phyloP scores from a whole-genome alignment of 2,888 invertebrate genomes.

The Tetheella fluctuosa region DNA sequence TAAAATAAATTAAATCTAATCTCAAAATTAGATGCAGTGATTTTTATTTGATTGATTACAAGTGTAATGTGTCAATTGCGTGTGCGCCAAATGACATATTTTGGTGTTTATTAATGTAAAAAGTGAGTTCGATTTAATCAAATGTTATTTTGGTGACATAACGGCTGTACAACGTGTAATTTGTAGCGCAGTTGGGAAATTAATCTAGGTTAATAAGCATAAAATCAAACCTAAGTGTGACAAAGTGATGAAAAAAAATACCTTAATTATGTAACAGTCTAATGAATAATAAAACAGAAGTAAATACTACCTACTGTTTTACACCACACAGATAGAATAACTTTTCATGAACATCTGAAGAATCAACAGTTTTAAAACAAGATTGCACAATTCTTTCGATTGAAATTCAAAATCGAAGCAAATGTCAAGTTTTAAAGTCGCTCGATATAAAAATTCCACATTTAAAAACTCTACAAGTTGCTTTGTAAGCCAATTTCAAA shows the following conservation, averaged over 20 bases:
- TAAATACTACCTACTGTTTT: too few species aligned
- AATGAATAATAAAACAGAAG: background rate
- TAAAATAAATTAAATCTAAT: constrained; percentile 14
- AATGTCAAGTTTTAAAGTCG: constrained; percentile 8
- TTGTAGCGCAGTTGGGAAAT: background rate
- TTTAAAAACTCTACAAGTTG: constrained; percentile 17
- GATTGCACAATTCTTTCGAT: too few species aligned
- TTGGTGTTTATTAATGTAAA: constrained; percentile 20
- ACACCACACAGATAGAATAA: too few species aligned
- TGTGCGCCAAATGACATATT: constrained; percentile 32
- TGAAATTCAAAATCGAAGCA: constrained; percentile 15
- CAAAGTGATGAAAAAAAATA: background rate
- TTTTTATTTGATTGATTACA: constrained; percentile 63
- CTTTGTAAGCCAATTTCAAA: constrained; percentile 21
- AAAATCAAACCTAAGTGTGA: background rate
- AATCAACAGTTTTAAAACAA: too few species aligned
- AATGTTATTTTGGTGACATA: background rate
- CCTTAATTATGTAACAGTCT: background rate
- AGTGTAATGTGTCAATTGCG: constrained; percentile 67
- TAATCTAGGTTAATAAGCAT: background rate
- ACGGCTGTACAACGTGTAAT: background rate
- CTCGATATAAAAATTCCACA: constrained; percentile 8
- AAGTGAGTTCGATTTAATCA: constrained; percentile 17
- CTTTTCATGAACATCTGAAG: too few species aligned
- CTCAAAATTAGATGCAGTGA: constrained; percentile 37